phyloP scores from a whole-genome alignment of 2,113 vertebrate species.

The Hippolais icterina region DNA sequence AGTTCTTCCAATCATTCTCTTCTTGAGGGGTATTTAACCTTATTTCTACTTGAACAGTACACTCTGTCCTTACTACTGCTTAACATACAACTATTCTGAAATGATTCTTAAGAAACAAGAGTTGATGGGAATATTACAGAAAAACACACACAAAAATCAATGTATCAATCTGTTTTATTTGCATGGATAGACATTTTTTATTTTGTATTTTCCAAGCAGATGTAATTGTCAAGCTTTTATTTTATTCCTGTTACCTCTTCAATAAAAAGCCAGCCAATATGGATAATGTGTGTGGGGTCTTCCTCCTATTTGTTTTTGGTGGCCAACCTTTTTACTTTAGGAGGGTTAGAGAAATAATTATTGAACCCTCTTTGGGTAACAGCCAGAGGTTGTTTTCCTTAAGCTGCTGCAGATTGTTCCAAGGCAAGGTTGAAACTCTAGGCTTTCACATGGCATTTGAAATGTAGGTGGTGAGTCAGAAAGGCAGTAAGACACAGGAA shows the following conservation, averaged over 20 bases:
- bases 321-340: conserved; percentile 28
- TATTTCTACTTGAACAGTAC: background rate
- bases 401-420: conserved; percentile 35
- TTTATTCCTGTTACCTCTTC: background rate
- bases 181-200: background rate
- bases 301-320: conserved; percentile 39
- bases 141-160: background rate
- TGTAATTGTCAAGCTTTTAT: background rate
- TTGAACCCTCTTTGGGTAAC: conserved; percentile 35
- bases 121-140: background rate
- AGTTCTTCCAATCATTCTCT: background rate
- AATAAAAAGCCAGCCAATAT: background rate
- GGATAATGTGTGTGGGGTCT: background rate
- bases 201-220: background rate
- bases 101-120: background rate
- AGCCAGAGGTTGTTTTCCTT: conserved; percentile 52
- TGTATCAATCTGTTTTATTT: background rate
- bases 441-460: conserved; percentile 56
- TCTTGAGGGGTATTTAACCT: background rate
- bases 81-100: background rate
- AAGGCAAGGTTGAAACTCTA: conserved; percentile 53
- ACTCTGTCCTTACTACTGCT: background rate
- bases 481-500: conserved; percentile 35
- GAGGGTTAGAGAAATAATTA: conserved; percentile 59
- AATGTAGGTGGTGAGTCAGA: conserved; percentile 45